phyloP scores from a whole-genome alignment of 2,797 vertebrate genomes.

The Takifugu ocellatus region DNA sequence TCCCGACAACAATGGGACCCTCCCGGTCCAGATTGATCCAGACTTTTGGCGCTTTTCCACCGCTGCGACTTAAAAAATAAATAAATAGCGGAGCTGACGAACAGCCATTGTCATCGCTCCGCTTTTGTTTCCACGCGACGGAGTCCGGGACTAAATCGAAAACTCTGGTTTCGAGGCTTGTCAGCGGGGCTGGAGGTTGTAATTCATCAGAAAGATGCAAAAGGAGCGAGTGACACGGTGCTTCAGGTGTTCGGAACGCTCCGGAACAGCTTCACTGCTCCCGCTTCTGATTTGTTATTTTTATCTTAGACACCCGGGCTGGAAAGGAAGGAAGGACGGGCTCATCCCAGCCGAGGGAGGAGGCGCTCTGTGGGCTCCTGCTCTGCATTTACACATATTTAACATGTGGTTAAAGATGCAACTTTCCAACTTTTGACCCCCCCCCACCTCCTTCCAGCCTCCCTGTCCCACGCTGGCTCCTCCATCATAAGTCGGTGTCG shows the following conservation, averaged over 20 bases:
- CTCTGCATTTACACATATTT: too few species aligned
- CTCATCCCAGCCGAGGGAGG: too few species aligned
- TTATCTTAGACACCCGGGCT: neutral
- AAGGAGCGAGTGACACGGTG: too few species aligned
- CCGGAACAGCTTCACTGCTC: too few species aligned
- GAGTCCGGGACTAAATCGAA: constrained; percentile 1
- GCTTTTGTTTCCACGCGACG: constrained; percentile 13
- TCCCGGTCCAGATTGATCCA: constrained; percentile 4
- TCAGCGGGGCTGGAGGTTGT: constrained; percentile 16
- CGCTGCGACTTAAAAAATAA: constrained; percentile 4
- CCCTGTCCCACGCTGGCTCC: constrained; percentile 35
- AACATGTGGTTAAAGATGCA: too few species aligned
- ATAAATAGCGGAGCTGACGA: constrained; percentile 4
- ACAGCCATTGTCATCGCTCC: constrained; percentile 16
- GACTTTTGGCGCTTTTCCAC: constrained; percentile 7
- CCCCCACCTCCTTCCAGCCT: constrained; percentile 8
- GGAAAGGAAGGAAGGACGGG: too few species aligned
- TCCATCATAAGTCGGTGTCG: constrained; percentile 44
- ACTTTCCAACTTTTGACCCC: constrained; percentile 2
- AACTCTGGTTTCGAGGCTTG: constrained; percentile 16
- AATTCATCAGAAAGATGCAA: constrained; percentile 24
- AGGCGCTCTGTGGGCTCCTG: too few species aligned
- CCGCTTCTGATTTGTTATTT: neutral
- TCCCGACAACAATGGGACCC: constrained; percentile 14
- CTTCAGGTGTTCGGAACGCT: too few species aligned